phyloP scores from a whole-genome alignment of 1,140 invertebrate species.

The Drosophila melanogaster region DNA sequence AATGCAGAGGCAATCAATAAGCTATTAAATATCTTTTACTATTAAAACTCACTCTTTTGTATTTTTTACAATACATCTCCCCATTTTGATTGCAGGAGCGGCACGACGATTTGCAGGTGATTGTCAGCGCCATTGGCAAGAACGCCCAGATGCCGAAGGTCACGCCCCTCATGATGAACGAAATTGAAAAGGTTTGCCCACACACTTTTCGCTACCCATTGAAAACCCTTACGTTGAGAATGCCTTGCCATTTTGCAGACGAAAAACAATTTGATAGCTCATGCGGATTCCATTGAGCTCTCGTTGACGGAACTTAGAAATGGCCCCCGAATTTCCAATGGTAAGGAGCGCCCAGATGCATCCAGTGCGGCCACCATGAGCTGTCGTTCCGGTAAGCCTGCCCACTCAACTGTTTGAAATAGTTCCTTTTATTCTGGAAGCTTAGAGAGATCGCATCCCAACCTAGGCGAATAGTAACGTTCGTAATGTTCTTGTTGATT shows the following conservation, averaged over 20 bases:
- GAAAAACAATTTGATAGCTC: constrained; percentile 82
- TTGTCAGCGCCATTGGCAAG: constrained; percentile 81
- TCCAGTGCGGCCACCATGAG: constrained; percentile 27
- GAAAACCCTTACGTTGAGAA: constrained; percentile 1
- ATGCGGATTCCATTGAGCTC: constrained; percentile 79
- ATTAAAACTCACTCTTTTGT: too few relatives aligned
- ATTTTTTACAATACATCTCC: neutral
- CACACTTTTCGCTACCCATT: neutral
- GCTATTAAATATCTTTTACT: too few relatives aligned
- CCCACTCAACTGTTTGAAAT: constrained; percentile 40
- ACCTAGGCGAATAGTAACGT: constrained; percentile 1
- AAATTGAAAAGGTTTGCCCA: constrained; percentile 80
- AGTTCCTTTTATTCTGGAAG: constrained; percentile 26
- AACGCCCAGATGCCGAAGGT: constrained; percentile 79
- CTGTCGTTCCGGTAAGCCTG: constrained; percentile 68
- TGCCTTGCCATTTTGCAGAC: constrained; percentile 52
- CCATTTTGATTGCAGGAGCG: constrained; percentile 67
- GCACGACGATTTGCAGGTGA: constrained; percentile 83
- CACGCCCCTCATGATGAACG: constrained; percentile 78
- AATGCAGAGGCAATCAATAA: too few relatives aligned
- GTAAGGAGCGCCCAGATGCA: constrained; percentile 43
- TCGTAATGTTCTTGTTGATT: constrained; percentile 21
- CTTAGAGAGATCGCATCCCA: constrained; percentile 5
- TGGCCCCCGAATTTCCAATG: constrained; percentile 63
- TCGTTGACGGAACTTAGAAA: constrained; percentile 76